Percentiles rank a stretch among this genome's conserved stretches.
Evolutionary conservation across 2,797 vertebrate genomes (phyloP).

Genomic region (Spheniscus humboldti): DNA sequence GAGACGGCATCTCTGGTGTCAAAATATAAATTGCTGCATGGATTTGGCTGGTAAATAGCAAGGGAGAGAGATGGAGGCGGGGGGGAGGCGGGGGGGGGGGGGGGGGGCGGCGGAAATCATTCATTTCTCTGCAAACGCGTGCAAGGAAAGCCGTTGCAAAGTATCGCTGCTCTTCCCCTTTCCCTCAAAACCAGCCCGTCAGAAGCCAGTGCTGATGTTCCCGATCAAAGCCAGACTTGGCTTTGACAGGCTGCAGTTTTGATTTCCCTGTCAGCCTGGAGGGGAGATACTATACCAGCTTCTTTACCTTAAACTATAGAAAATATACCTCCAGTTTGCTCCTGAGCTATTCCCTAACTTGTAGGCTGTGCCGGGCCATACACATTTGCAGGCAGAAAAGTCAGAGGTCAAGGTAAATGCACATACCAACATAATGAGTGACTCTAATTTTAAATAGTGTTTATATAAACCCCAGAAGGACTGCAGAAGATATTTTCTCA

Average conservation of each 20-base stretch:
- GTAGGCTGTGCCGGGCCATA: background rate
- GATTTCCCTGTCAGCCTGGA: background rate
- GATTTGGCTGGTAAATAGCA: background rate
- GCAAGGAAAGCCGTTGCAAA: background rate
- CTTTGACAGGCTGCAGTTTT: background rate
- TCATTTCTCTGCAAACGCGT: background rate
- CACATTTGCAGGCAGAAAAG: background rate
- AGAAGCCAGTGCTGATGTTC: background rate
- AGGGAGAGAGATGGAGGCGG: background rate
- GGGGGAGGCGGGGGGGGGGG: no score
- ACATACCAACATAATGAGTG: constrained; percentile 51
- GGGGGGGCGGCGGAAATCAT: background rate
- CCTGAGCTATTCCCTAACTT: background rate
- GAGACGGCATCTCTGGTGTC: background rate
- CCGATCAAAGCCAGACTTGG: background rate
- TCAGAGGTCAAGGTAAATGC: constrained; percentile 38
- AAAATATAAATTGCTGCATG: background rate
- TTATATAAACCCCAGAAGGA: constrained; percentile 42
- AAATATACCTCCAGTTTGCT: background rate
- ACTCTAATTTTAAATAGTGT: constrained; percentile 50
- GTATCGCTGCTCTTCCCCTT: background rate
- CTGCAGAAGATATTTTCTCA: constrained; percentile 32
- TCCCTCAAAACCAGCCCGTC: background rate
- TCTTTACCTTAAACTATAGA: background rate
- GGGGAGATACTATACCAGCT: background rate